These are phyloP conservation scores for Bradysia coprophila DNA, from an alignment of 1,140 invertebrate genomes.

Conservation along the genomic window DNA sequence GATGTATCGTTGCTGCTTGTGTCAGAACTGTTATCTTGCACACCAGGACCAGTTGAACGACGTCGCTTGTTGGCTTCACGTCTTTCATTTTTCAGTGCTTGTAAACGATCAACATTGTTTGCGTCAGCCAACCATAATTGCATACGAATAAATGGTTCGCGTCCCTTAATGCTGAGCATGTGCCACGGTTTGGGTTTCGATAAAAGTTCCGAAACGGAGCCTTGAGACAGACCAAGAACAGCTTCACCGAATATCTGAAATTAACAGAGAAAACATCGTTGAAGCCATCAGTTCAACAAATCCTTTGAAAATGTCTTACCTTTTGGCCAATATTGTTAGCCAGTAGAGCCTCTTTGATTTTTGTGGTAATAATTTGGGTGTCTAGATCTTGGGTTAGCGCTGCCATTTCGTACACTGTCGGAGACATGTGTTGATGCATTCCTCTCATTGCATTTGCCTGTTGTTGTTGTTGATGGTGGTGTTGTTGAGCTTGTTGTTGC, in stretches of 20 bases:
- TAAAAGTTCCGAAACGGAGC: slow-evolving; percentile 89
- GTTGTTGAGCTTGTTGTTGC: too few relatives aligned
- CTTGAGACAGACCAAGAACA: slow-evolving; percentile 87
- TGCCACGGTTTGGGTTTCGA: slow-evolving; percentile 99
- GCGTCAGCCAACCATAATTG: slow-evolving; percentile 91
- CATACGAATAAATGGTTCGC: slow-evolving; percentile 97
- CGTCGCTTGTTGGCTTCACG: slow-evolving; percentile 76
- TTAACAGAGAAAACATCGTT: slow-evolving; percentile 18
- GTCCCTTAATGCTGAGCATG: slow-evolving; percentile 94
- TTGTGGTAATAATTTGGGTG: slow-evolving; percentile 89
- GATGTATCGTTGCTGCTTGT: slow-evolving; percentile 75
- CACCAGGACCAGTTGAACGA: slow-evolving; percentile 54
- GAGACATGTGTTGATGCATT: slow-evolving; percentile 63
- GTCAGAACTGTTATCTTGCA: slow-evolving; percentile 65
- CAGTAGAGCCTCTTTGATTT: slow-evolving; percentile 89
- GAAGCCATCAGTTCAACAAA: not conserved
- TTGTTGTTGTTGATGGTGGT: too few relatives aligned
- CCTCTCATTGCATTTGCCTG: slow-evolving; percentile 42
- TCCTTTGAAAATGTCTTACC: not conserved
- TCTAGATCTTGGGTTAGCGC: slow-evolving; percentile 91
- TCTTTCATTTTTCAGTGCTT: slow-evolving; percentile 72
- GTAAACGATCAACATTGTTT: slow-evolving; percentile 77
- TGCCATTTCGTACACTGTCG: slow-evolving; percentile 88
- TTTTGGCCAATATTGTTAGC: slow-evolving; percentile 98
- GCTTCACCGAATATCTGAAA: slow-evolving; percentile 83